Evolutionary conservation across 2,113 vertebrate genomes (phyloP).

Genomic region (Misgurnus anguillicaudatus): DNA sequence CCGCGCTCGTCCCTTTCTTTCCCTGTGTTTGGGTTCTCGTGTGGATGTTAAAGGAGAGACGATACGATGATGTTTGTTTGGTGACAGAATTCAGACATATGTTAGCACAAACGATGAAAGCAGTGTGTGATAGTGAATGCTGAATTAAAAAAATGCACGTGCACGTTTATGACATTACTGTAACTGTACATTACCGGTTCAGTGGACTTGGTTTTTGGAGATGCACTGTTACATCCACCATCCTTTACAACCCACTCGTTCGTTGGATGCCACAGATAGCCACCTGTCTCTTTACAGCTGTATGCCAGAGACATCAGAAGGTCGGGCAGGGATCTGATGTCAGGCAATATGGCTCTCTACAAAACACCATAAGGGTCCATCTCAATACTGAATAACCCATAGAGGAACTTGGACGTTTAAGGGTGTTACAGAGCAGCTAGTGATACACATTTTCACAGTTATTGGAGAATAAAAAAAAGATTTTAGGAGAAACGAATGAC

Average conservation of each 20-base stretch:
- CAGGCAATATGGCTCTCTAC: background rate
- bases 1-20: background rate
- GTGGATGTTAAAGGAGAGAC: background rate
- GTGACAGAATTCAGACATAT: background rate
- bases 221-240: no score
- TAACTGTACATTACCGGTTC: background rate
- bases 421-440: background rate
- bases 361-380: background rate
- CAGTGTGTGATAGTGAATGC: background rate
- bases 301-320: background rate
- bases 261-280: background rate
- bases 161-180: no score
- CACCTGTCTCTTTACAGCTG: conserved; percentile 14
- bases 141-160: background rate
- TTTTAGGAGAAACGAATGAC: no score
- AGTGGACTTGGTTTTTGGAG: background rate
- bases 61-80: background rate
- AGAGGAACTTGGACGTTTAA: background rate
- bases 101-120: background rate
- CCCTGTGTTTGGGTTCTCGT: background rate
- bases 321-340: background rate
- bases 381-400: background rate
- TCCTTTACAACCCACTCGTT: background rate
- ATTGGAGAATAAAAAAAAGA: no score
- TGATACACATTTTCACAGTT: background rate